These are phyloP conservation scores for Melanotaenia trifasciata DNA, from an alignment of 2,797 vertebrate species.

Conservation along the genomic window DNA sequence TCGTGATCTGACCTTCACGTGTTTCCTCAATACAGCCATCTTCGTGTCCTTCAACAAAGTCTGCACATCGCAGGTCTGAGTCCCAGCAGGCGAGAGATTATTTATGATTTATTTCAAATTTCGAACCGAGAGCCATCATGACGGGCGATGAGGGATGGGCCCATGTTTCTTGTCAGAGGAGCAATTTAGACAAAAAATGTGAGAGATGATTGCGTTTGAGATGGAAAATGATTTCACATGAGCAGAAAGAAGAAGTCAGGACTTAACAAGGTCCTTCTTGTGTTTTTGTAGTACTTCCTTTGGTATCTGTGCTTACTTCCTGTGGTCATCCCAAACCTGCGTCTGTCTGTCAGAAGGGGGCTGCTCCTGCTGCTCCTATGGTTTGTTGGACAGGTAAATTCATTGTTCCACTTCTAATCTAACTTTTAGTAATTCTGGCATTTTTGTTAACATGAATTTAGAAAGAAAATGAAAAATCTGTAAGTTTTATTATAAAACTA, in stretches of 20 bases:
- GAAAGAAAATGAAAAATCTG: no score
- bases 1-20: slow-evolving; percentile 90
- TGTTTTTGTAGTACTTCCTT: slow-evolving; percentile 81
- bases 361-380: slow-evolving; percentile 85
- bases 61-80: slow-evolving; percentile 92
- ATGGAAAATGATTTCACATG: background rate
- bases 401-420: no score
- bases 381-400: slow-evolving; percentile 89
- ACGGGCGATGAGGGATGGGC: no score
- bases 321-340: slow-evolving; percentile 86
- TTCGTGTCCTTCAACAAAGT: slow-evolving; percentile 99
- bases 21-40: slow-evolving; percentile 91
- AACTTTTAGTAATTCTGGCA: no score
- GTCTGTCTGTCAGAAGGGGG: slow-evolving; percentile 78
- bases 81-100: no score
- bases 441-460: no score
- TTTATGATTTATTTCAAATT: no score
- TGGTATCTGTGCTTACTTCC: slow-evolving; percentile 97
- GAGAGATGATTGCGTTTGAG: background rate
- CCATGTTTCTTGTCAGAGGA: no score
- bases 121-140: no score
- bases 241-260: no score
- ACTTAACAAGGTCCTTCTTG: background rate
- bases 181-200: no score
- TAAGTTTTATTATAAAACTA: no score